Evolutionary conservation across 2,113 vertebrate species (phyloP).

Genomic region (Poeciliopsis prolifica): DNA sequence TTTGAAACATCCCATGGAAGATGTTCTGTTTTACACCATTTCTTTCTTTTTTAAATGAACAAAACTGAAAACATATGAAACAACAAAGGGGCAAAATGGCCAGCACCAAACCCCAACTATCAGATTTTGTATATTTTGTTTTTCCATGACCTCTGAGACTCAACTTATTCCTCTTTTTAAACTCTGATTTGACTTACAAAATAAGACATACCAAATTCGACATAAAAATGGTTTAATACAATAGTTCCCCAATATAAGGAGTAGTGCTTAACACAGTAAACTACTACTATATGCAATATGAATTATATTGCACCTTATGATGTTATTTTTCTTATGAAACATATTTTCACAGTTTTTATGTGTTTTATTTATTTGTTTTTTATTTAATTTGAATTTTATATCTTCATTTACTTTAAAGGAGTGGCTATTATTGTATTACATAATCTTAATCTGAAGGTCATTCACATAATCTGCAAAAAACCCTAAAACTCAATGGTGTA

Average conservation of each 20-base stretch:
- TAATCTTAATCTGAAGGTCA: neutral
- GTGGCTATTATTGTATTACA: neutral
- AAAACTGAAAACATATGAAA: neutral
- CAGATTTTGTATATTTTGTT: neutral
- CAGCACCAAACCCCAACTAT: neutral
- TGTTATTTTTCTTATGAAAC: neutral
- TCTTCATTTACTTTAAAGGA: neutral
- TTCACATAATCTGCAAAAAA: neutral
- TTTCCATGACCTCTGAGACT: neutral
- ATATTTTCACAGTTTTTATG: neutral
- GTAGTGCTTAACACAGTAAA: neutral
- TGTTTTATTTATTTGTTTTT: neutral
- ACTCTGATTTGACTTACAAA: constrained; percentile 5
- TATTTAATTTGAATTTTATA: neutral
- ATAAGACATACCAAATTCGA: neutral
- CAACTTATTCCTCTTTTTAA: neutral
- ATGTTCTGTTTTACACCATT: neutral
- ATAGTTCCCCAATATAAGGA: neutral
- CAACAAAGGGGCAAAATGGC: neutral
- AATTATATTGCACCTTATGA: neutral
- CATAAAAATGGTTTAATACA: neutral
- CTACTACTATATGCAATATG: neutral
- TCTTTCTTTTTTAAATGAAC: neutral
- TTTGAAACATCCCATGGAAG: neutral
- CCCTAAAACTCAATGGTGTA: neutral